Evolutionary conservation across 2,797 vertebrate genomes (phyloP).

Genomic region (Enteromius argenteus): DNA sequence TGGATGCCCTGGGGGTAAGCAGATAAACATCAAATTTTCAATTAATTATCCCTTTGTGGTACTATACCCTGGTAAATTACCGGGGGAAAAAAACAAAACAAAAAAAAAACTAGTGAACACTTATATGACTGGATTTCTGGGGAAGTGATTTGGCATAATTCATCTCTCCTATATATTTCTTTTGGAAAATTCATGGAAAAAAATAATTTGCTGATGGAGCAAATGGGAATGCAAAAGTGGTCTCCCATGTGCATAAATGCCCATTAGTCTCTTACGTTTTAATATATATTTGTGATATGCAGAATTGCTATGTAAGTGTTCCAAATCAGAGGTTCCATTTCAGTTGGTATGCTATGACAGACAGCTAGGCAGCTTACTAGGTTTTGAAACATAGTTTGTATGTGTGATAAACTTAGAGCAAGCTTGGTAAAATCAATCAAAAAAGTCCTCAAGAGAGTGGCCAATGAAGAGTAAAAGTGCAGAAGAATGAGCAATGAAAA

Average conservation of each 20-base stretch:
- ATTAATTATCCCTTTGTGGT: background rate
- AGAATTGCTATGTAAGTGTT: background rate
- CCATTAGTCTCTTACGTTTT: background rate
- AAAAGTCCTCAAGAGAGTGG: background rate
- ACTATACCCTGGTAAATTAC: background rate
- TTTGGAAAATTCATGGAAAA: background rate
- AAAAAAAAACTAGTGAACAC: background rate
- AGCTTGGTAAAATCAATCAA: slow-evolving; percentile 1
- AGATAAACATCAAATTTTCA: too few relatives aligned
- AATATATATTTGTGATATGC: background rate
- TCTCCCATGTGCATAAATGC: background rate
- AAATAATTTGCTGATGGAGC: background rate
- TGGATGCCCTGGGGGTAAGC: too few relatives aligned
- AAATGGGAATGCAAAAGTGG: background rate
- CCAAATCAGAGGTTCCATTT: background rate
- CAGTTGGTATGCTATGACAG: background rate
- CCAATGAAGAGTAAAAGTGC: slow-evolving; percentile 17
- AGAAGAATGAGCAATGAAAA: slow-evolving; percentile 32
- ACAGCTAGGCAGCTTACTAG: background rate
- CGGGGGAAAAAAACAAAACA: too few relatives aligned
- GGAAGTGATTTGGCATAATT: background rate
- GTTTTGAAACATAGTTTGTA: slow-evolving; percentile 3
- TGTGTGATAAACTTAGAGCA: background rate
- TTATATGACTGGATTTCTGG: background rate
- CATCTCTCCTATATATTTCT: background rate